phyloP scores from a whole-genome alignment of 1,140 invertebrate genomes.

The Drosophila miranda region DNA sequence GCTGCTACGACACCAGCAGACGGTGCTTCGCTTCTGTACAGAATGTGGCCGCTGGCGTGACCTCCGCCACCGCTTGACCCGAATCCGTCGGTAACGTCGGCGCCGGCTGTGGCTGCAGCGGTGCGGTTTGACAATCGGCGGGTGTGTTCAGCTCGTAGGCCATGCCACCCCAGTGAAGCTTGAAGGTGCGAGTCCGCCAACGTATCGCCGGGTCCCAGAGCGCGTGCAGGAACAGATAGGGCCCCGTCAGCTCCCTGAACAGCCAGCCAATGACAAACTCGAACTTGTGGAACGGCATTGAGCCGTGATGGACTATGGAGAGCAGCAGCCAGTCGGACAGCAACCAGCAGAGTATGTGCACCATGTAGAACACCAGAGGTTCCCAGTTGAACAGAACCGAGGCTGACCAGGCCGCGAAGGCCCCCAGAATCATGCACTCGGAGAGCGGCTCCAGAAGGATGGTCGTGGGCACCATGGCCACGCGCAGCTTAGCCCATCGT shows the following conservation, averaged over 20 bases:
- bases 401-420: constrained; percentile 92
- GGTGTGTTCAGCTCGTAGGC: constrained; percentile 88
- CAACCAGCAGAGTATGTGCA: constrained; percentile 97
- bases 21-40: constrained; percentile 54
- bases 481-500: constrained; percentile 96
- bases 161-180: constrained; percentile 95
- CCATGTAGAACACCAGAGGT: constrained; percentile 94
- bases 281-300: constrained; percentile 97
- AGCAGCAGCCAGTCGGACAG: constrained; percentile 97
- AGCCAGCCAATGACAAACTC: constrained; percentile 98
- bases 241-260: constrained; percentile 94
- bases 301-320: constrained; percentile 94
- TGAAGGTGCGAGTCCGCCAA: constrained; percentile 95
- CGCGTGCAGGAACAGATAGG: constrained; percentile 94
- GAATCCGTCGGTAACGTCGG: constrained; percentile 41
- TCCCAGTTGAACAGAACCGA: constrained; percentile 93
- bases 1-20: constrained; percentile 69
- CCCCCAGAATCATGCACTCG: constrained; percentile 96
- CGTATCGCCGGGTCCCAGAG: constrained; percentile 92
- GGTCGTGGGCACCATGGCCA: constrained; percentile 96
- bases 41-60: constrained; percentile 27
- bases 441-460: constrained; percentile 97
- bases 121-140: constrained; percentile 13
- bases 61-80: constrained; percentile 1
- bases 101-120: constrained; percentile 27